phyloP scores from a whole-genome alignment of 2,888 invertebrate species.

The Parascotia fuliginaria region DNA sequence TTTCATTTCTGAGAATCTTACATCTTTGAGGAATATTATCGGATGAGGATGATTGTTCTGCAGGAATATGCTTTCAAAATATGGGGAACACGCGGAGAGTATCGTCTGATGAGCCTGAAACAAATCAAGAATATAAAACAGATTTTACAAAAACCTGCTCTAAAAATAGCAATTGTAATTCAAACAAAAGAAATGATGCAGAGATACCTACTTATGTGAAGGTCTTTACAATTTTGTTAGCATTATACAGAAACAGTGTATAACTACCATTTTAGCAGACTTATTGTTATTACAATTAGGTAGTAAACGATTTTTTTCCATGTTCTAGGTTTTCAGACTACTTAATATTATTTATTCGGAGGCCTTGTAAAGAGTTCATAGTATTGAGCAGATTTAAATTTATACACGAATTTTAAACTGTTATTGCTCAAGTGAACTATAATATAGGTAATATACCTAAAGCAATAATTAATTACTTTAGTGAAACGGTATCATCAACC shows the following conservation, averaged over 20 bases:
- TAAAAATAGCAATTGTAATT: constrained; percentile 47
- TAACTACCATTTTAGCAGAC: constrained; percentile 60
- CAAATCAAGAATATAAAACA: constrained; percentile 66
- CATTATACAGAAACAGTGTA: constrained; percentile 58
- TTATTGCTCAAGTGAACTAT: not conserved
- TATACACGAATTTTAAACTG: not conserved
- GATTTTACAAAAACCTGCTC: constrained; percentile 35
- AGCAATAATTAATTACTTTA: not conserved
- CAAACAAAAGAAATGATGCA: constrained; percentile 61
- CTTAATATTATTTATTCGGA: constrained; percentile 20
- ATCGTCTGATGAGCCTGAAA: constrained; percentile 96
- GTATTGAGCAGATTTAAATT: not conserved
- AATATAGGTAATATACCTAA: too few species aligned
- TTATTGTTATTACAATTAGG: constrained; percentile 75
- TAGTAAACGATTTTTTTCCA: constrained; percentile 50
- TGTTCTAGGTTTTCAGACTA: constrained; percentile 39
- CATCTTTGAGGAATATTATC: constrained; percentile 97
- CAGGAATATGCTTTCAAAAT: constrained; percentile 96
- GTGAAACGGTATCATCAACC: not conserved
- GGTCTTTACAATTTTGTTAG: constrained; percentile 64
- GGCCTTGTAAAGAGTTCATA: constrained; percentile 14
- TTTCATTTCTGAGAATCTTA: constrained; percentile 95
- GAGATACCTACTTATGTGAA: constrained; percentile 65
- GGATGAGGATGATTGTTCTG: constrained; percentile 96
- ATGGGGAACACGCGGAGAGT: constrained; percentile 96